These are phyloP conservation scores for Epiblema foenella DNA, from an alignment of 2,888 invertebrate species.

Conservation along the genomic window DNA sequence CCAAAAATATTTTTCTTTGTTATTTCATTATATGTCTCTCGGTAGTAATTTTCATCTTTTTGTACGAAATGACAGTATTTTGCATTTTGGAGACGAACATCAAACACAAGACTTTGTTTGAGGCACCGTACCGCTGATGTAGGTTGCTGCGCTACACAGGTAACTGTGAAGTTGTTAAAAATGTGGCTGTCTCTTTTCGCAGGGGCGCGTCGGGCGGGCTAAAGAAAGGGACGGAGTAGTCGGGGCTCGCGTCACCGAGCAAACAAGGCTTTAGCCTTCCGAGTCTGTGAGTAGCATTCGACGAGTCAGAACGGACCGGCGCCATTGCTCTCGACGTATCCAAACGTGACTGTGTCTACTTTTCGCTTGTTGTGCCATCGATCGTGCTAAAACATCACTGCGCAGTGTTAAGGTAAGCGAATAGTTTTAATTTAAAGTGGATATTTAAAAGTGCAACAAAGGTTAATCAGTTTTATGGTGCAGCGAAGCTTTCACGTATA, in stretches of 20 bases:
- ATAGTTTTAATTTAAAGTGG: conserved; percentile 72
- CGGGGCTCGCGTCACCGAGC: conserved; percentile 73
- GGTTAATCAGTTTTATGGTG: conserved; percentile 58
- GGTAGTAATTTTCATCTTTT: conserved; percentile 6
- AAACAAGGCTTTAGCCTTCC: conserved; percentile 81
- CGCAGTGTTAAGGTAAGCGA: conserved; percentile 82
- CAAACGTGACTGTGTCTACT: conserved; percentile 81
- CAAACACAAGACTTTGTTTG: conserved; percentile 74
- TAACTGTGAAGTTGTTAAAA: conserved; percentile 54
- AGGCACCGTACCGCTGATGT: conserved; percentile 70
- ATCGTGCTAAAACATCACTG: conserved; percentile 81
- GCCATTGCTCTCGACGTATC: conserved; percentile 82
- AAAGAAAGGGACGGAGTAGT: conserved; percentile 60
- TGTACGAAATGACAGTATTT: conserved; percentile 58
- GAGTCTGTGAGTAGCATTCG: conserved; percentile 76
- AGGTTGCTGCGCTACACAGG: conserved; percentile 78
- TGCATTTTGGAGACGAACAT: conserved; percentile 67
- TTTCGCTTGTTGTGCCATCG: conserved; percentile 78
- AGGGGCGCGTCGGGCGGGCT: conserved; percentile 21
- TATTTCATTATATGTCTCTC: neutral
- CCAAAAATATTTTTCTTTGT: conserved; percentile 4
- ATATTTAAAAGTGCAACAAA: conserved; percentile 68
- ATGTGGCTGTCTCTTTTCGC: conserved; percentile 60
- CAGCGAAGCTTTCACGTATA: conserved; percentile 78
- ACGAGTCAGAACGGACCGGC: conserved; percentile 74